phyloP scores from a whole-genome alignment of 1,140 invertebrate species.

The Dinoponera quadriceps region DNA sequence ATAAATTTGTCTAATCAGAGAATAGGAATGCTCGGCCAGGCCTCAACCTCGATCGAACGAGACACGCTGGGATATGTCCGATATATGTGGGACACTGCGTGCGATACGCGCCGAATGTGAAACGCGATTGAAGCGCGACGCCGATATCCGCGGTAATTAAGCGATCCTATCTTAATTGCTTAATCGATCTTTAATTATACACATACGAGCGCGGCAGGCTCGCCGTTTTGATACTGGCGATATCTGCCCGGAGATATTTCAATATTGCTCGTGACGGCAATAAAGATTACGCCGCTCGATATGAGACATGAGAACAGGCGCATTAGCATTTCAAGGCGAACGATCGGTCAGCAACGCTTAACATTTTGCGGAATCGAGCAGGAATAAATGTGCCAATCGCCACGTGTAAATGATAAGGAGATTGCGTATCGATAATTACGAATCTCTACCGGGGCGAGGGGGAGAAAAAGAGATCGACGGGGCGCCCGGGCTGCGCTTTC shows the following conservation, averaged over 20 bases:
- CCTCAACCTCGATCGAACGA: constrained; percentile 31
- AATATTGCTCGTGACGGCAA: constrained; percentile 66
- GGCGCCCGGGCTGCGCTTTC: not conserved
- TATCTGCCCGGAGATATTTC: constrained; percentile 66
- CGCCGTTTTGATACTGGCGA: constrained; percentile 60
- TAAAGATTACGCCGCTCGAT: constrained; percentile 70
- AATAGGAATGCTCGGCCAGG: constrained; percentile 24
- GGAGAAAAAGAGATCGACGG: constrained; percentile 17
- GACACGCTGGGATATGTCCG: not conserved
- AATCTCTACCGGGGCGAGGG: constrained; percentile 26
- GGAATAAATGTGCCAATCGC: constrained; percentile 60
- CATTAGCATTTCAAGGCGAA: constrained; percentile 72
- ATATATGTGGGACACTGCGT: not conserved
- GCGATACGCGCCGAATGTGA: constrained; percentile 54
- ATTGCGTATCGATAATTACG: constrained; percentile 61
- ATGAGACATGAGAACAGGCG: constrained; percentile 66
- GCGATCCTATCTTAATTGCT: constrained; percentile 73
- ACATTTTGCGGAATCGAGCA: constrained; percentile 58
- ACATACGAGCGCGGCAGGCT: constrained; percentile 61
- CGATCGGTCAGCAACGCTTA: constrained; percentile 51
- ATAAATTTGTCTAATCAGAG: constrained; percentile 54
- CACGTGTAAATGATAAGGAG: constrained; percentile 70
- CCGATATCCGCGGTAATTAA: constrained; percentile 63
- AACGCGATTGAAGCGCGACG: constrained; percentile 63
- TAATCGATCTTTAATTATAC: constrained; percentile 71